These are phyloP conservation scores for Luffia ferchaultella DNA, from an alignment of 2,888 invertebrate species.

Conservation along the genomic window DNA sequence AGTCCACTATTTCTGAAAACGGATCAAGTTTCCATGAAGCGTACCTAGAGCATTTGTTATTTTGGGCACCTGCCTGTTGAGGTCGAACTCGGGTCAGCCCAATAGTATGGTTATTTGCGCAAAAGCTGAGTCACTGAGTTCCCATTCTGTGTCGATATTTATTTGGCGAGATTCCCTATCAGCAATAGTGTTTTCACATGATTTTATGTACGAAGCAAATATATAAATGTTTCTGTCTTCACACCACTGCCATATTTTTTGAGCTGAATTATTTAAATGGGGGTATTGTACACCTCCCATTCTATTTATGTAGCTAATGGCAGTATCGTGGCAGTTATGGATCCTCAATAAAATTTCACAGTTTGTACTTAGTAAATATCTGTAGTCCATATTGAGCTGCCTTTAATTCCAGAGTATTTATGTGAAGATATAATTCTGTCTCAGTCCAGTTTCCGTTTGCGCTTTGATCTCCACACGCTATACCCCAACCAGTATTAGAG, in stretches of 20 bases:
- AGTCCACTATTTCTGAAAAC: conserved; percentile 8
- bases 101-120: too few relatives aligned
- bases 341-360: conserved; percentile 11
- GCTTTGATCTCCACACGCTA: neutral
- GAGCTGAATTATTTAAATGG: neutral
- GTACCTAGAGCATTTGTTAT: conserved; percentile 9
- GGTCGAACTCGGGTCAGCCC: too few relatives aligned
- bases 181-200: conserved; percentile 10
- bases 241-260: neutral
- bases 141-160: too few relatives aligned
- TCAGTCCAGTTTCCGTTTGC: conserved; percentile 3
- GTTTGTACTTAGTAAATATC: conserved; percentile 4
- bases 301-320: conserved; percentile 11
- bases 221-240: neutral
- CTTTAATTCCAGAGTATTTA: conserved; percentile 4
- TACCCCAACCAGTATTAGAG: conserved; percentile 4
- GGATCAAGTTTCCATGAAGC: conserved; percentile 12
- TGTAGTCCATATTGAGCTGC: conserved; percentile 4
- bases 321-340: conserved; percentile 15
- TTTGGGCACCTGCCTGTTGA: too few relatives aligned
- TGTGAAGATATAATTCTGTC: neutral
- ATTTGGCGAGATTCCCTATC: conserved; percentile 8
- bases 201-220: conserved; percentile 9
- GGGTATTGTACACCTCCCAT: neutral
- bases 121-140: too few relatives aligned